A percentile compares a stretch with the other conserved stretches of the same genome.
Evolutionary conservation across 2,113 vertebrate genomes (phyloP).

Genomic region (Rattus rattus): DNA sequence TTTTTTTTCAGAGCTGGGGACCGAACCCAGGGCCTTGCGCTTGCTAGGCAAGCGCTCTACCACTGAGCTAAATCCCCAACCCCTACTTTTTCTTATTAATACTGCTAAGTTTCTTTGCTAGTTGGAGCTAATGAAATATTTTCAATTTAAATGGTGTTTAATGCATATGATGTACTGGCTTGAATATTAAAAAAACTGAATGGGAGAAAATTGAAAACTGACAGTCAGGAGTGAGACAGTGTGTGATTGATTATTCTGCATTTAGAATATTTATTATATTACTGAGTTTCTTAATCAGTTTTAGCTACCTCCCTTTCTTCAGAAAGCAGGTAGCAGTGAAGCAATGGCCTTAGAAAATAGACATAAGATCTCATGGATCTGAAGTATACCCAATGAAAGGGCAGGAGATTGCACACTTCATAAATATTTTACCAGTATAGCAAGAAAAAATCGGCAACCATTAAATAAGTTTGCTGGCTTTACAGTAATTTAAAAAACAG

Average conservation of each 20-base stretch:
- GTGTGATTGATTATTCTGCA: neutral
- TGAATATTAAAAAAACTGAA: neutral
- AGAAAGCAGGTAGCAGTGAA: neutral
- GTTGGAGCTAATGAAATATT: neutral
- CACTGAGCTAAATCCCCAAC: too few species aligned
- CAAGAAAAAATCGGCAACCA: neutral
- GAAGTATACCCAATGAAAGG: neutral
- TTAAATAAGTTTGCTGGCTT: conserved; percentile 58
- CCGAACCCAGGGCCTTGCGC: too few species aligned
- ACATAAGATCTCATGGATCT: conserved; percentile 20
- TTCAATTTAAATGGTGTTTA: neutral
- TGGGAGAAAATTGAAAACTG: neutral
- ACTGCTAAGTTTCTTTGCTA: neutral
- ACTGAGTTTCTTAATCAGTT: neutral
- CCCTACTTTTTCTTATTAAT: neutral
- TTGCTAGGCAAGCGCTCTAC: too few species aligned
- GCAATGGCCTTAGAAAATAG: neutral
- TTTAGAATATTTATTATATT: neutral
- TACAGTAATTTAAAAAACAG: conserved; percentile 55
- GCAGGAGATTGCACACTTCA: neutral
- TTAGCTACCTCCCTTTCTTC: neutral
- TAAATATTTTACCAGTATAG: conserved; percentile 60
- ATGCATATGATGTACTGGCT: neutral
- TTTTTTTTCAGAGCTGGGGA: too few species aligned
- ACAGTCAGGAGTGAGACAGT: neutral